Evolutionary conservation across 2,113 vertebrate genomes (phyloP).

Genomic region (Tamias sibiricus): DNA sequence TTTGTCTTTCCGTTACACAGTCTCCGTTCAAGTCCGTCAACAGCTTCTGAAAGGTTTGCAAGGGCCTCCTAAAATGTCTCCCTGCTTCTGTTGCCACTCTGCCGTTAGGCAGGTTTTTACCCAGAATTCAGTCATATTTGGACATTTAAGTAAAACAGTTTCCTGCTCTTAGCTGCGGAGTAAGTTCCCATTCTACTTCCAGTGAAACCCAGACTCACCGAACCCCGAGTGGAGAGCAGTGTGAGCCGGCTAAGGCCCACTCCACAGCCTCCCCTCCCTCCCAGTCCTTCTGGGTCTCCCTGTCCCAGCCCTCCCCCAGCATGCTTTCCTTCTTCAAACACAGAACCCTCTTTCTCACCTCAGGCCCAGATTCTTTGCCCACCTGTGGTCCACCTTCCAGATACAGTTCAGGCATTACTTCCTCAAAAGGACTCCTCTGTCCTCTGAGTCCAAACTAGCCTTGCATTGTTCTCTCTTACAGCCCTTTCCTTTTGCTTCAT

Average conservation of each 20-base stretch:
- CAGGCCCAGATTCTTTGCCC: not conserved
- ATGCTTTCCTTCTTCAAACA: not conserved
- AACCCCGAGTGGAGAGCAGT: not conserved
- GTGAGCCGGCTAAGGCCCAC: no score
- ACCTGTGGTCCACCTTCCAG: not conserved
- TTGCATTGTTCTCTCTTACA: not conserved
- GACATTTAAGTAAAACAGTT: not conserved
- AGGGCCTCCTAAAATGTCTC: not conserved
- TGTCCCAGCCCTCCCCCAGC: not conserved
- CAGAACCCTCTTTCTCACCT: not conserved
- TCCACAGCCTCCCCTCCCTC: not conserved
- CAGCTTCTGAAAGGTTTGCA: not conserved
- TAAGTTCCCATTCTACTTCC: not conserved
- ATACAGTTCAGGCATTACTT: not conserved
- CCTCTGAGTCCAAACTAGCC: not conserved
- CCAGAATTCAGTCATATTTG: not conserved
- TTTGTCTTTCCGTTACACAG: not conserved
- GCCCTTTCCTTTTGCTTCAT: not conserved
- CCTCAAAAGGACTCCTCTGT: not conserved
- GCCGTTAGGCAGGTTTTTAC: not conserved
- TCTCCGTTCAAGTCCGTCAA: not conserved
- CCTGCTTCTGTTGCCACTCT: not conserved
- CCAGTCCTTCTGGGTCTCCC: no score
- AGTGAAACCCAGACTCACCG: not conserved
- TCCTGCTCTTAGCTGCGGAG: not conserved